Evolutionary conservation across 2,797 vertebrate genomes (phyloP).

Genomic region (Jordanella pulchra): DNA sequence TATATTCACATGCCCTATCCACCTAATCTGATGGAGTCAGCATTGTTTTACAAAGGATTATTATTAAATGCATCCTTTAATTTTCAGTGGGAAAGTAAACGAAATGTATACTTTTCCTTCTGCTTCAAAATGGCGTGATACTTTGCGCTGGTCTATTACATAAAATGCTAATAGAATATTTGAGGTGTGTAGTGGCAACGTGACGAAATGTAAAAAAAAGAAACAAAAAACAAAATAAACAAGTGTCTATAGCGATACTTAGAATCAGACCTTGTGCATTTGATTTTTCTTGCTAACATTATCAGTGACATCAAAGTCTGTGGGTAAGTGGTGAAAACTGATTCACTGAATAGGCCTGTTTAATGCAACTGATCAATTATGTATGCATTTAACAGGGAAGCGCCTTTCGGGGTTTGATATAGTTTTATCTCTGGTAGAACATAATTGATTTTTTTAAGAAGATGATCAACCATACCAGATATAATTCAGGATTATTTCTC

Average conservation of each 20-base stretch:
- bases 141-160: neutral
- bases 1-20: neutral
- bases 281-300: neutral
- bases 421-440: neutral
- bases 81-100: neutral
- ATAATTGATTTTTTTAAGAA: neutral
- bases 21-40: neutral
- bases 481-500: neutral
- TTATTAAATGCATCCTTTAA: neutral
- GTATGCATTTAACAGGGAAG: neutral
- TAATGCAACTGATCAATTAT: neutral
- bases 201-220: neutral
- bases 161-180: neutral
- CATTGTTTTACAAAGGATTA: neutral
- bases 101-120: neutral
- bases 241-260: neutral
- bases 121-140: neutral
- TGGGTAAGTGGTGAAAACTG: constrained; percentile 1
- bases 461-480: neutral
- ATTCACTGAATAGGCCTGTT: neutral
- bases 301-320: constrained; percentile 18
- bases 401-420: neutral
- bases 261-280: neutral
- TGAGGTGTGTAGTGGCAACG: neutral
- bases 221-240: no score